These are phyloP conservation scores for Kradibia gibbosae DNA, from an alignment of 1,140 invertebrate species.

Conservation along the genomic window DNA sequence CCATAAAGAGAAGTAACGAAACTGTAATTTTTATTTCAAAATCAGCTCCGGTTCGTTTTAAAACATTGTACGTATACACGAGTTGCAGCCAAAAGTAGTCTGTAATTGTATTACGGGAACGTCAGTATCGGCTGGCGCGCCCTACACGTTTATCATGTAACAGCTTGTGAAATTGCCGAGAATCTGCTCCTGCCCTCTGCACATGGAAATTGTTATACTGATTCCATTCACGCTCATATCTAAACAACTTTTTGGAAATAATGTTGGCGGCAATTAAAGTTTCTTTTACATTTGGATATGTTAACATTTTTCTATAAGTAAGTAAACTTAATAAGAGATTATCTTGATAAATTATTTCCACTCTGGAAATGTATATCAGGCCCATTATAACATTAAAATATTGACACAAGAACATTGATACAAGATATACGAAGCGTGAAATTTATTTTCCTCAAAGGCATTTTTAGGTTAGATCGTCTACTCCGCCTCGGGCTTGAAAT, in stretches of 20 bases:
- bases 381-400: no score
- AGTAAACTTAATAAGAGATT: no score
- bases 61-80: neutral
- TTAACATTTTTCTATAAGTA: neutral
- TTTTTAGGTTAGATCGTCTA: no score
- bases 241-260: slow-evolving; percentile 2
- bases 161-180: slow-evolving; percentile 57
- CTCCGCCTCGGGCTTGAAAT: no score
- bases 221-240: neutral
- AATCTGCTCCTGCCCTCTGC: slow-evolving; percentile 34
- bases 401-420: no score
- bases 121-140: slow-evolving; percentile 59
- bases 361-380: no score
- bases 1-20: neutral
- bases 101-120: slow-evolving; percentile 57
- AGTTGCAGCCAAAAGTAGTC: slow-evolving; percentile 19
- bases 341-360: no score
- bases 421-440: no score
- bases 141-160: slow-evolving; percentile 60
- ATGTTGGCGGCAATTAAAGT: neutral
- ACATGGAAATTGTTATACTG: slow-evolving; percentile 46
- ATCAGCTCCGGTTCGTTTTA: neutral
- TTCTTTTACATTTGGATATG: neutral
- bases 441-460: no score
- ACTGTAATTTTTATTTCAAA: slow-evolving; percentile 2